These are phyloP conservation scores for Dynastes hyllus DNA, from an alignment of 2,888 invertebrate species.

Conservation along the genomic window DNA sequence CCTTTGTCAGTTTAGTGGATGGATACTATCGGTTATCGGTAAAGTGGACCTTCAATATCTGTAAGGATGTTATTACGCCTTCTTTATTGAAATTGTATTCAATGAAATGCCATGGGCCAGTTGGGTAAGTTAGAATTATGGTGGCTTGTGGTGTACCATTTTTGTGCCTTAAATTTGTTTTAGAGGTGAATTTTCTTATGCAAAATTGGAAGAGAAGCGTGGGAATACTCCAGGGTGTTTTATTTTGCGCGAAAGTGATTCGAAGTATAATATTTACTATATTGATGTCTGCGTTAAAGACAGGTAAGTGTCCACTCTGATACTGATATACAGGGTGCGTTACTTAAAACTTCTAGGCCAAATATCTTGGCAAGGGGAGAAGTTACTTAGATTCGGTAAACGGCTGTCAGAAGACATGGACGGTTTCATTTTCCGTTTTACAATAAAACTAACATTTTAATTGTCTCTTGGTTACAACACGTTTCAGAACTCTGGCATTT, in stretches of 20 bases:
- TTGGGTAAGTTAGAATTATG: constrained; percentile 78
- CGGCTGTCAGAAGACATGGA: no score
- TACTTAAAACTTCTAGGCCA: not conserved
- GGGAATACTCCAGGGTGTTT: constrained; percentile 85
- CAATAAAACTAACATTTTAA: no score
- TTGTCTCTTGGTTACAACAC: no score
- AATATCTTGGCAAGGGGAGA: not conserved
- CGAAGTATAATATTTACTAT: constrained; percentile 85
- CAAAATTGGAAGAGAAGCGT: constrained; percentile 87
- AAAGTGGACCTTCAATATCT: constrained; percentile 94
- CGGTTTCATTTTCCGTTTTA: no score
- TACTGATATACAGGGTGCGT: not conserved
- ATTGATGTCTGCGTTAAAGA: constrained; percentile 87
- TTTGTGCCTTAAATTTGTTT: constrained; percentile 59
- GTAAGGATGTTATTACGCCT: constrained; percentile 87
- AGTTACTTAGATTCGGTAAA: not conserved
- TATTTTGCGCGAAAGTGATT: constrained; percentile 87
- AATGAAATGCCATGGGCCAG: constrained; percentile 91
- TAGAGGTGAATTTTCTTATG: constrained; percentile 88
- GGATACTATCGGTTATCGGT: constrained; percentile 91
- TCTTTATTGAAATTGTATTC: constrained; percentile 82
- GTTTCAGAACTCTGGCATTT: no score
- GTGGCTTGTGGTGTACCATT: not conserved
- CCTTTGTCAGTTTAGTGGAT: constrained; percentile 87
- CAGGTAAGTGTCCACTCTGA: constrained; percentile 71